These are phyloP conservation scores for Sycophila sp. DNA, from an alignment of 1,140 invertebrate species.

Conservation along the genomic window DNA sequence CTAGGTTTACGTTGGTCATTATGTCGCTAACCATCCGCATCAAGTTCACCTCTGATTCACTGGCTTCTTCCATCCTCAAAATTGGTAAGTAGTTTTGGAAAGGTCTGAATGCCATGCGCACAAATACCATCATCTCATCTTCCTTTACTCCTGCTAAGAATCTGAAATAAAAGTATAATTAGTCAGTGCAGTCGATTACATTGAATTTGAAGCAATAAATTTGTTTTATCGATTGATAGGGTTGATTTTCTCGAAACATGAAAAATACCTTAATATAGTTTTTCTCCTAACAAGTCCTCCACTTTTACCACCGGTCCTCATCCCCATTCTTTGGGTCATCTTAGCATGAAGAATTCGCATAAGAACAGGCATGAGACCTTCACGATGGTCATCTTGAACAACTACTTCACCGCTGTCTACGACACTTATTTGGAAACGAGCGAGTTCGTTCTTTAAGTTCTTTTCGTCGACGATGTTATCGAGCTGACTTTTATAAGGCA, in stretches of 20 bases:
- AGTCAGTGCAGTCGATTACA: no score
- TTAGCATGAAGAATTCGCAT: constrained; percentile 90
- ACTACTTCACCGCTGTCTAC: constrained; percentile 74
- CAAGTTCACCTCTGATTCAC: constrained; percentile 54
- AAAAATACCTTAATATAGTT: constrained; percentile 72
- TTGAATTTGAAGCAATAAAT: no score
- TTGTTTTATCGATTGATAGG: no score
- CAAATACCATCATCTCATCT: constrained; percentile 81
- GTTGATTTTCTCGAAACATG: neutral
- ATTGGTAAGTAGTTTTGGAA: constrained; percentile 74
- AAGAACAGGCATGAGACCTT: constrained; percentile 81
- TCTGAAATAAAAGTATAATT: no score
- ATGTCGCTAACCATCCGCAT: constrained; percentile 64
- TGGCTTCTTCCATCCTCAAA: constrained; percentile 50
- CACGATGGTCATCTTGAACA: constrained; percentile 78
- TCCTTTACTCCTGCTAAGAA: constrained; percentile 85
- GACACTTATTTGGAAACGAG: constrained; percentile 79
- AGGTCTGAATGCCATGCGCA: constrained; percentile 84
- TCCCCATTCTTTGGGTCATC: constrained; percentile 81
- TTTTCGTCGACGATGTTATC: constrained; percentile 85
- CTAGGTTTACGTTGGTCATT: constrained; percentile 67
- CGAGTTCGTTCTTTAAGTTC: constrained; percentile 85
- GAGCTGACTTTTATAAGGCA: constrained; percentile 81
- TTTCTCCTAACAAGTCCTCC: constrained; percentile 76
- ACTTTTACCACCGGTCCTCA: constrained; percentile 77